Percentiles rank a stretch among this genome's conserved stretches.
Conservation (phyloP, 1,140 invertebrate genomes). For the Drosophila littoralis region DNA sequence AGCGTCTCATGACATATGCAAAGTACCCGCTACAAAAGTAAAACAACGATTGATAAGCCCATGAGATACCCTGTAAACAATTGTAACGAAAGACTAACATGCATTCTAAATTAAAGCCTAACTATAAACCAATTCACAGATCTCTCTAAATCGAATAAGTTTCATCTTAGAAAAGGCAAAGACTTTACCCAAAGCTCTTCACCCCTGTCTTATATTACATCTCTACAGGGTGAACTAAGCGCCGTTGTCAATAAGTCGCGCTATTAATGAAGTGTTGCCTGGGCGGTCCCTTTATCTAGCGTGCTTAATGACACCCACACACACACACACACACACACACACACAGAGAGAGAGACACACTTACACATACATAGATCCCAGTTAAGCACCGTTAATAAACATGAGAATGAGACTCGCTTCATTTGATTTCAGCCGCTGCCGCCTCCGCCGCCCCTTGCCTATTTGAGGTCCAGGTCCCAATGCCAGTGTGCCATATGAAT, state of each 20-base stretch:
- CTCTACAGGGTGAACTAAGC: constrained; percentile 29
- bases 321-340: constrained; percentile 26
- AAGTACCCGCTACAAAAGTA: constrained; percentile 40
- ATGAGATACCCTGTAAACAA: constrained; percentile 18
- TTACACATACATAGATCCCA: constrained; percentile 22
- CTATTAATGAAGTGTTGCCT: constrained; percentile 65
- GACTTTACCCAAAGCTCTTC: not conserved
- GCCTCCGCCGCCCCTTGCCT: constrained; percentile 4
- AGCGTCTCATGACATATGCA: constrained; percentile 49
- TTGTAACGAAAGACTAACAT: not conserved
- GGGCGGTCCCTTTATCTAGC: constrained; percentile 70
- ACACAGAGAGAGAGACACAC: constrained; percentile 2
- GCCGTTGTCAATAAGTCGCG: constrained; percentile 68
- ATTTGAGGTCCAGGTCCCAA: constrained; percentile 25
- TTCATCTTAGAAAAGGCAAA: not conserved
- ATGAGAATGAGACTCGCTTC: constrained; percentile 77
- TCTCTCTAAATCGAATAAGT: not conserved
- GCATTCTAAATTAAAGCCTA: not conserved
- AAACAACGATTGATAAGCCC: not conserved
- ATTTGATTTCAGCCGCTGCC: constrained; percentile 66
- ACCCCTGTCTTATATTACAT: not conserved
- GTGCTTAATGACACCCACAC: constrained; percentile 76
- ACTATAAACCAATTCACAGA: not conserved
- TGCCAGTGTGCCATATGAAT: constrained; percentile 21
- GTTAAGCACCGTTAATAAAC: constrained; percentile 79